Base-by-base conservation (phyloP, 2,797 vertebrate genomes). In the Delichon dasypus region DNA sequence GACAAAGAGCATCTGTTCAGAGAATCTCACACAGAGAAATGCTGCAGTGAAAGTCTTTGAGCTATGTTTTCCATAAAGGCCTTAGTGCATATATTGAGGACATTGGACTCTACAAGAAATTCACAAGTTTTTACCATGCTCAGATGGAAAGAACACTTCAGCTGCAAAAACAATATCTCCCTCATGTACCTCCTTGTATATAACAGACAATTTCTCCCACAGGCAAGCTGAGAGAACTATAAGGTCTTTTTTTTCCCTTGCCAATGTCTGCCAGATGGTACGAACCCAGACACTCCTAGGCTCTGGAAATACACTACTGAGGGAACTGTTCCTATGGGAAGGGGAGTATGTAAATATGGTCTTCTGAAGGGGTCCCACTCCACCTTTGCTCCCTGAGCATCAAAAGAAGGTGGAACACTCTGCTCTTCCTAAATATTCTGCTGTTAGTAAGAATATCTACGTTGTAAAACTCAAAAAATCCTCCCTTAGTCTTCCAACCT, bases 61-160 rank as follows among this genome's bases (percentile, higher is more conserved):
- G 64, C 18, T 64, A 34, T 1, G 0, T 60, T 77, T 74, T 68
- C 62, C 76, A 2, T 53, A 25, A 85, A 77, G 17, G 34, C 8
- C 21, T 74, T 71, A 64, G 30, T 23, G 25, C 17, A 32, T 36
- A 47, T 29, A 66, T 32, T 89, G 85, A 72, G 34, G 53, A 26
- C 13, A 1, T 36, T 72, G 20, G 51, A 64, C n/a, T 77, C 40
- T 38, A 10, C 32, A 72, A 53, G 55, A 60, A 93, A 86, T 18
- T 79, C 34, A 53, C 25, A 72, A 23, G 29, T 44, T 90, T 85
- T 60, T 62, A 82, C 38, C n/a, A 20, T 1, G 15, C 48, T 81
- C 48, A 85, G 55, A 70, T 47, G 55, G 83, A 73, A 94, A 91
- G 86, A 90, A 20, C 29, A 61, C 64, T 85, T 88, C 26, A 84